Percentiles rank a stretch among this genome's conserved stretches.
These are phyloP conservation scores for Latrodectus geometricus DNA, from an alignment of 1,140 invertebrate genomes.

Conservation along the genomic window DNA sequence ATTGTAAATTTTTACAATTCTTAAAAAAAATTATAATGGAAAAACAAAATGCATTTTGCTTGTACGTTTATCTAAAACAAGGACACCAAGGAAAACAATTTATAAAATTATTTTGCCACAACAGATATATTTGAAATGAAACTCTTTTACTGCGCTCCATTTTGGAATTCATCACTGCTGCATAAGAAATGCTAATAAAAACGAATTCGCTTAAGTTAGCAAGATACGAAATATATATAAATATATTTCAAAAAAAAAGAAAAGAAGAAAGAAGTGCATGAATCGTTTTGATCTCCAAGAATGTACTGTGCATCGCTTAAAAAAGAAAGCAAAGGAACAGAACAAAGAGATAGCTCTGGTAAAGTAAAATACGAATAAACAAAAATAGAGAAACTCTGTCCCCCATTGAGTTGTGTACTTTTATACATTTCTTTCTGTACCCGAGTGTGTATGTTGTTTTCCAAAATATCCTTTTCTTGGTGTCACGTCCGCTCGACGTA, in stretches of 20 bases:
- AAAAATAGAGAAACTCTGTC: conserved; percentile 3
- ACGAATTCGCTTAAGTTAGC: conserved; percentile 11
- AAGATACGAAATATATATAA: background rate
- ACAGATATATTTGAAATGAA: too few relatives aligned
- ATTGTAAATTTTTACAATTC: too few relatives aligned
- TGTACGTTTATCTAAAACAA: too few relatives aligned
- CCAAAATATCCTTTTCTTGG: conserved; percentile 10
- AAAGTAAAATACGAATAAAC: background rate
- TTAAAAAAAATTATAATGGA: too few relatives aligned
- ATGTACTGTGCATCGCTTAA: conserved; percentile 9
- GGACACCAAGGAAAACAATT: too few relatives aligned
- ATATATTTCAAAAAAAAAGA: background rate
- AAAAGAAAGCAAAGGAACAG: conserved; percentile 1
- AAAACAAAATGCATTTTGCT: too few relatives aligned
- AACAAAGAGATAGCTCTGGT: background rate
- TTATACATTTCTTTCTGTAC: conserved; percentile 12
- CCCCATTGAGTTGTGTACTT: conserved; percentile 12
- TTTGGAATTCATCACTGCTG: conserved; percentile 4
- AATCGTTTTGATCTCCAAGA: conserved; percentile 43
- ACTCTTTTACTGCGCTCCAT: background rate
- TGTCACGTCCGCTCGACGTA: conserved; percentile 26
- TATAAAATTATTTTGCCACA: too few relatives aligned
- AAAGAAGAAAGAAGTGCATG: conserved; percentile 13
- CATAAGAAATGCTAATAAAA: conserved; percentile 30
- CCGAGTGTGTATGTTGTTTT: conserved; percentile 11